Evolutionary conservation across 2,888 invertebrate species (phyloP).

Genomic region (Coleophora flavipennella): DNA sequence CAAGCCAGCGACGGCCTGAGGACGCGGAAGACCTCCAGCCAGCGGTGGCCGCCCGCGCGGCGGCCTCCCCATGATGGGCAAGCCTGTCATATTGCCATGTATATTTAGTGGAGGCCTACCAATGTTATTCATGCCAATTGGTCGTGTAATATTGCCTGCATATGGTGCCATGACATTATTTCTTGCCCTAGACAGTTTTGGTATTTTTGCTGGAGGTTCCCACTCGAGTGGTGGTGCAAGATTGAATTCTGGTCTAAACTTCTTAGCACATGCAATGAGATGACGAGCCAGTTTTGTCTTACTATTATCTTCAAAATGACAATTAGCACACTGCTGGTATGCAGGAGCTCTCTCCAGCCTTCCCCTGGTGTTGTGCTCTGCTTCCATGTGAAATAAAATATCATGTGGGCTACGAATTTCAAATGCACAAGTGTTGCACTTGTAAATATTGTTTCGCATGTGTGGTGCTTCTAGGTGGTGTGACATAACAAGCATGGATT

Average conservation of each 20-base stretch:
- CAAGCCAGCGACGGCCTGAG: slow-evolving; percentile 52
- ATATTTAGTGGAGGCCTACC: slow-evolving; percentile 49
- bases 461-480: slow-evolving; percentile 94
- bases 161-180: slow-evolving; percentile 58
- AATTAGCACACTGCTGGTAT: slow-evolving; percentile 94
- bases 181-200: slow-evolving; percentile 71
- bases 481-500: slow-evolving; percentile 88
- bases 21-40: slow-evolving; percentile 34
- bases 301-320: slow-evolving; percentile 95
- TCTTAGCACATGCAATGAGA: slow-evolving; percentile 90
- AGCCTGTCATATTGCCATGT: slow-evolving; percentile 35
- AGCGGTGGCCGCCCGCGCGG: slow-evolving; percentile 65
- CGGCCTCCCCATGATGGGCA: slow-evolving; percentile 52
- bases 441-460: slow-evolving; percentile 89
- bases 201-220: slow-evolving; percentile 96
- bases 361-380: slow-evolving; percentile 91
- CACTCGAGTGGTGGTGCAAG: slow-evolving; percentile 90
- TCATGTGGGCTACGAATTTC: slow-evolving; percentile 91
- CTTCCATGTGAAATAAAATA: slow-evolving; percentile 94
- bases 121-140: slow-evolving; percentile 56
- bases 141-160: slow-evolving; percentile 61
- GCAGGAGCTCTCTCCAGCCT: slow-evolving; percentile 90
- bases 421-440: slow-evolving; percentile 89
- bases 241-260: slow-evolving; percentile 92
- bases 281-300: slow-evolving; percentile 93